These are phyloP conservation scores for Rhabdophis nuchalis DNA, from an alignment of 2,797 vertebrate genomes.

Conservation along the genomic window DNA sequence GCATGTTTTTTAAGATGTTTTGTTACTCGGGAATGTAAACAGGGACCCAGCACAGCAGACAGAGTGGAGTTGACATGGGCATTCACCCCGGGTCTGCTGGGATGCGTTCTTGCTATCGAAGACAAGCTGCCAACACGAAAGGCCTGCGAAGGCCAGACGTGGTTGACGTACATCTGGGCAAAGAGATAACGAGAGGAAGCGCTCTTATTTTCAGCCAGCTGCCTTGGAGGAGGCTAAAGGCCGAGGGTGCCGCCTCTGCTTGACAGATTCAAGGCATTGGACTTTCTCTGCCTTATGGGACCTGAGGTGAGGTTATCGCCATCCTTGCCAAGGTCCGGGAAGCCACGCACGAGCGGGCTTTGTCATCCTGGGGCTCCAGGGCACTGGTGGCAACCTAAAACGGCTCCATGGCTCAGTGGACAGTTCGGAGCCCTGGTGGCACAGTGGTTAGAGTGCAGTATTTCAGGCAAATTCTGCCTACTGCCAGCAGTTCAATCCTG, in stretches of 20 bases:
- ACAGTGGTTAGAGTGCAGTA: not conserved
- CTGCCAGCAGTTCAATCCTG: not conserved
- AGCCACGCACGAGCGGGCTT: not conserved
- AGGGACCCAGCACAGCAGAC: slow-evolving; percentile 45
- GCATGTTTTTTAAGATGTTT: not conserved
- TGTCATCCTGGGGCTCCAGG: not conserved
- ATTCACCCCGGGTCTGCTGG: slow-evolving; percentile 52
- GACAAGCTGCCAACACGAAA: slow-evolving; percentile 59
- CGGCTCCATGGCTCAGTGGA: not conserved
- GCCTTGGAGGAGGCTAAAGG: slow-evolving; percentile 25
- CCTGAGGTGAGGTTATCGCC: not conserved
- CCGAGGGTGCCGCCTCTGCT: too few species aligned
- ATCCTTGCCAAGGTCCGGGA: not conserved
- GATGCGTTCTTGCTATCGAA: slow-evolving; percentile 56
- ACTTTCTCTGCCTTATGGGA: not conserved
- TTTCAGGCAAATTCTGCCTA: not conserved
- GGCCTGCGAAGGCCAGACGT: slow-evolving; percentile 53
- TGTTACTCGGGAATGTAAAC: not conserved
- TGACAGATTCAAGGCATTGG: not conserved
- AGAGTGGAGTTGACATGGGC: not conserved
- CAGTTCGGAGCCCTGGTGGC: not conserved
- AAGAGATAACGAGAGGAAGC: slow-evolving; percentile 60
- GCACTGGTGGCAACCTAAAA: not conserved
- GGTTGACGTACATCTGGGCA: slow-evolving; percentile 55
- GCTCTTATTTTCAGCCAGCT: slow-evolving; percentile 43